A percentile compares a stretch with the other conserved stretches of the same genome.
Conservation (phyloP, 2,888 invertebrate species). For the Perizoma affinitatum region DNA sequence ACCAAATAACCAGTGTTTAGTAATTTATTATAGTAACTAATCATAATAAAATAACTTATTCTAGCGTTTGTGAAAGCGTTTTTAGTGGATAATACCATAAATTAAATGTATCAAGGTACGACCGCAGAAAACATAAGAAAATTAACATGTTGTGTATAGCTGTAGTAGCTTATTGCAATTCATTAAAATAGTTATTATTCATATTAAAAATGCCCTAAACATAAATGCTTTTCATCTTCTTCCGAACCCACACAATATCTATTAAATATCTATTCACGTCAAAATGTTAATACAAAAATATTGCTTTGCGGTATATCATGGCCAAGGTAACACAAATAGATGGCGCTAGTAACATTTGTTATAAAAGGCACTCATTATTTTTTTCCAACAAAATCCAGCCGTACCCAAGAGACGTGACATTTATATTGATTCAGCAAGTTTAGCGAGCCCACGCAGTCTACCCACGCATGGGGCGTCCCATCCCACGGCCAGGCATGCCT, state of each 20-base stretch:
- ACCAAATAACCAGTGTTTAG: conserved; percentile 39
- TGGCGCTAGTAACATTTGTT: no score
- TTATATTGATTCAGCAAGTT: background rate
- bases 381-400: background rate
- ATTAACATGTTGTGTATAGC: background rate
- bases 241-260: no score
- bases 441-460: conserved; percentile 38
- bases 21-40: conserved; percentile 50
- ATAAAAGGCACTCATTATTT: no score
- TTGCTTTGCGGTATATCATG: no score
- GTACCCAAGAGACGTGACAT: background rate
- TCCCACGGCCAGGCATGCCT: conserved; percentile 83
- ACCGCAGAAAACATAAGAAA: background rate
- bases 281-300: no score
- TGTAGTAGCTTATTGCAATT: no score
- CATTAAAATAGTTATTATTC: no score
- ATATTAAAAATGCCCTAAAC: background rate
- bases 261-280: no score
- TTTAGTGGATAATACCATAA: conserved; percentile 36
- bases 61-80: conserved; percentile 56
- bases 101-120: conserved; percentile 11
- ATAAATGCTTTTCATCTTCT: no score
- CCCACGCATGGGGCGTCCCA: conserved; percentile 88
- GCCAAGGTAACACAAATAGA: no score
- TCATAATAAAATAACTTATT: conserved; percentile 46